Base-by-base conservation (phyloP, 2,113 vertebrate genomes). In the Ivindomyrus marchei region DNA sequence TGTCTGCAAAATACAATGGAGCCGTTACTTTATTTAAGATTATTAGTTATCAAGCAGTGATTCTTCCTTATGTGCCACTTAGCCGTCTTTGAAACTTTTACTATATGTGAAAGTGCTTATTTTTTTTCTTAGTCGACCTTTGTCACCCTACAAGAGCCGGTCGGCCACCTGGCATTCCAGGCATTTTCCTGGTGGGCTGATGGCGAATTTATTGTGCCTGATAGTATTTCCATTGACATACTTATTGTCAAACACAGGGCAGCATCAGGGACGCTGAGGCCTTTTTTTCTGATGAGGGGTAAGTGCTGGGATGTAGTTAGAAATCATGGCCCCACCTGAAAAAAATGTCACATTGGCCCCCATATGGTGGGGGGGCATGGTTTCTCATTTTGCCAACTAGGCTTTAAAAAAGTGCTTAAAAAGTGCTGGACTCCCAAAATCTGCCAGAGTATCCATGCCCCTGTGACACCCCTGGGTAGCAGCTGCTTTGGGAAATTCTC, bases 211-310 rank as follows among this genome's bases (percentile, higher is more conserved):
- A 11, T 49, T 45, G 36, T 42, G 5, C 74, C 31, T 15, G 2
- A 42, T 6, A 42, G 36, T 80, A 80, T 80, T 90, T 89, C 89
- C 70, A 90, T 89, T 89, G 84, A 85, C 91, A 91, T n/a, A 56
- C 88, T 88, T 90, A 90, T 93, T 89, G 91, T 83, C 56, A 77
- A 89, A 92, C 46, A 88, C 45, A 88, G 85, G 88, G 50, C 77
- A 46, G 21, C 45, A 27, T 85, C 77, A 24, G 13, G 10, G 13
- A 49, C 3, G 17, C 53, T 17, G 19, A 46, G 27, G 47, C 15
- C 46, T 50, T 70, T 36, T 47, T 85, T 47, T 56, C 85, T 8
- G 5, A 45, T 42, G 66, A 50, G 88, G 19, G 27, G 45, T 70
- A 31, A 47, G 42, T 31, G 53, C 36, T 42, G 45, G 62, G 27